These are phyloP conservation scores for Lacanobia oleracea DNA, from an alignment of 2,888 invertebrate species.

Conservation along the genomic window DNA sequence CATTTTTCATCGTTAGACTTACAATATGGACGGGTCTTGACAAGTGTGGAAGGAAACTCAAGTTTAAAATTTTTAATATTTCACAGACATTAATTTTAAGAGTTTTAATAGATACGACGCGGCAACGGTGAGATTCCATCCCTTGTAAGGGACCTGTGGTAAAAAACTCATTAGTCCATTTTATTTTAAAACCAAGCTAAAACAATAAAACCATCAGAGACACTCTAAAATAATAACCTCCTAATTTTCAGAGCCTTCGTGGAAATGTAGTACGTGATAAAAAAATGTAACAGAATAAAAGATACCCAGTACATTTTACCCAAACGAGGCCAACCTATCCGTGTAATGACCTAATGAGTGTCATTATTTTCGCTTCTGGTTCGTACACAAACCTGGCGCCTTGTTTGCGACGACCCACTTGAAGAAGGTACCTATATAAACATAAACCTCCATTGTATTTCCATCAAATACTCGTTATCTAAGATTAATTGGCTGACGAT, in stretches of 20 bases:
- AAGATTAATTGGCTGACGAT: not conserved
- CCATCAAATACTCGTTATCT: not conserved
- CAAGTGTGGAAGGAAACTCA: slow-evolving; percentile 23
- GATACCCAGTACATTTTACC: no score
- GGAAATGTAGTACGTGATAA: no score
- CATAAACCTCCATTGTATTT: not conserved
- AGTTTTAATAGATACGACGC: not conserved
- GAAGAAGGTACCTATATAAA: not conserved
- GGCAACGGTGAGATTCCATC: no score
- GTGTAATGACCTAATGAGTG: not conserved
- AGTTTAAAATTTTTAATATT: slow-evolving; percentile 26
- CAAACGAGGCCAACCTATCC: not conserved
- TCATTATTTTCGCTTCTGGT: slow-evolving; percentile 1
- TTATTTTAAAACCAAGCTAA: no score
- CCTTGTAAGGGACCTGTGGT: no score
- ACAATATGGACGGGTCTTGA: slow-evolving; percentile 33
- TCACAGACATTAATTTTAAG: not conserved
- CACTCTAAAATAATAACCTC: no score
- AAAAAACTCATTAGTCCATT: no score
- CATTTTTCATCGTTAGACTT: slow-evolving; percentile 56
- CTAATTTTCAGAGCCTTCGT: no score
- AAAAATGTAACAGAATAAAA: no score
- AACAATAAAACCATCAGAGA: no score
- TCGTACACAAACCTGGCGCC: no score
- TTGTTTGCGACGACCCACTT: not conserved